Base-by-base conservation (phyloP, 2,888 invertebrate species). In the Nemoura dubitans region DNA sequence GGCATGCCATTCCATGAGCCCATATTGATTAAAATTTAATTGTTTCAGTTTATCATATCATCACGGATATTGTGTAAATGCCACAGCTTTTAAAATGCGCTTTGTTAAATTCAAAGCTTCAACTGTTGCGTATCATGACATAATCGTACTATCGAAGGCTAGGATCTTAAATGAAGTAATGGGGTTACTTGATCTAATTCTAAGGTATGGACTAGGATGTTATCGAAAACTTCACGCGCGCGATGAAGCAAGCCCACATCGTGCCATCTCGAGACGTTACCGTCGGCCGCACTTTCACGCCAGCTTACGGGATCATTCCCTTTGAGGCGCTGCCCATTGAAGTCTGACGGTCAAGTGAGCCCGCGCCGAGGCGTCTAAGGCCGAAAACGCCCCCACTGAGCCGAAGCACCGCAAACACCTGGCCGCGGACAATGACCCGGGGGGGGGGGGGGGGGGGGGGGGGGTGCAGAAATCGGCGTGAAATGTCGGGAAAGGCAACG, bases 361-460 rank as follows among this genome's bases (percentile, higher is more conserved):
- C 59, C 16, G 59, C 59, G 59, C 14, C 59, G 43, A 16, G 25
- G 26, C 14, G 42, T 3, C n/a, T 42, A 42, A n/a, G 36, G 25
- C 14, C 26, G 82, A 30, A 7, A 83, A 83, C 83, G 83, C 83
- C 83, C 30, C 36, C 83, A 3, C 21, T 78, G 78, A 2, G 10
- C n/a, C 7, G 78, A 78, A 2, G 27, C 36, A 78, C 83, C 42
- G 82, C 82, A 82, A 59, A 82, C 82, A 82, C 82, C 83, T 83
- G 83, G 42, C n/a, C 83, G 43, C 10, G 42, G 27, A 16, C 81
- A 81, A 81, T 5, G 30, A 7, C 81, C n/a, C 26, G 3, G 36
- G 5, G 2, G 59, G 14, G 2, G 6, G 21, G 14, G 3, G 16
- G 59, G 6, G 2, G 59, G 16, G 59, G 1, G 3, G 59, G 6